Conservation (phyloP, 2,888 invertebrate genomes). For the Neelides folsomi region DNA sequence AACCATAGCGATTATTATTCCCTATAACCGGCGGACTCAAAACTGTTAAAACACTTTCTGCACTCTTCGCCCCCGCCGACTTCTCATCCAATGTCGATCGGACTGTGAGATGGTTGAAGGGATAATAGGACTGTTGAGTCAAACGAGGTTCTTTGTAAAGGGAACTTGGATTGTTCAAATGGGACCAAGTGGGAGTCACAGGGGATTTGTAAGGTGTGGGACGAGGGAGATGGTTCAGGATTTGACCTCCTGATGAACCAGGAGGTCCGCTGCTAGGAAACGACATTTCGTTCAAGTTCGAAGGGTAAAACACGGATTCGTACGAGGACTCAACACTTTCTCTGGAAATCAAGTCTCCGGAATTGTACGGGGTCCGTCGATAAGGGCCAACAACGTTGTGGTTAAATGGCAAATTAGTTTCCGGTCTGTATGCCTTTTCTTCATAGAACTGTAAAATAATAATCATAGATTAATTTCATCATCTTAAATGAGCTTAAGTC, state of each 20-base stretch:
- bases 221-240: slow-evolving; percentile 34
- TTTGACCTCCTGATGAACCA: slow-evolving; percentile 6
- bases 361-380: neutral
- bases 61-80: slow-evolving; percentile 28
- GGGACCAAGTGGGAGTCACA: slow-evolving; percentile 19
- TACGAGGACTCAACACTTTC: slow-evolving; percentile 8
- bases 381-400: slow-evolving; percentile 1
- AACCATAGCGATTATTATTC: slow-evolving; percentile 22
- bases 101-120: slow-evolving; percentile 33
- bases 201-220: slow-evolving; percentile 34
- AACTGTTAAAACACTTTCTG: slow-evolving; percentile 26
- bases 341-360: neutral
- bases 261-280: neutral
- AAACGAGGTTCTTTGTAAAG: slow-evolving; percentile 20
- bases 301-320: slow-evolving; percentile 17
- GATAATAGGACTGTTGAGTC: slow-evolving; percentile 32
- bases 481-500: no score
- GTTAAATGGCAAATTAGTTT: slow-evolving; percentile 53
- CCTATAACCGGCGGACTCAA: slow-evolving; percentile 4
- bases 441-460: slow-evolving; percentile 58
- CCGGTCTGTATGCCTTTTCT: slow-evolving; percentile 78
- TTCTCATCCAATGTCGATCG: slow-evolving; percentile 24
- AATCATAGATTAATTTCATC: neutral
- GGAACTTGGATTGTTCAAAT: slow-evolving; percentile 3
- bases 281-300: slow-evolving; percentile 1